Conservation (phyloP, 92 coral and sea anemone genomes). For the Parazoanthus swiftii region DNA sequence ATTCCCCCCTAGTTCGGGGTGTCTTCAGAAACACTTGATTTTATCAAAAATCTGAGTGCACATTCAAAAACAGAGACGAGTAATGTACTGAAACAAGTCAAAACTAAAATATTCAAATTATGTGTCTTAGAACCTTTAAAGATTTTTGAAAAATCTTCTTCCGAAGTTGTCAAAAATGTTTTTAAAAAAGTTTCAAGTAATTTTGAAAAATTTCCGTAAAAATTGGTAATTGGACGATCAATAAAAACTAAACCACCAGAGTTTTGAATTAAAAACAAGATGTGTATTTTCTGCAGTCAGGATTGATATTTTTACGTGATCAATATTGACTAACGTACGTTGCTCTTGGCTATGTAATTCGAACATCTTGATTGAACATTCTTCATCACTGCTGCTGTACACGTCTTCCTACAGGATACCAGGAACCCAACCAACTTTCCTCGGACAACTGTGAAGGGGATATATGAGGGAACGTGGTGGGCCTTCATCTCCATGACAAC, state of each 20-base stretch:
- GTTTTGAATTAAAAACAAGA: too few relatives aligned
- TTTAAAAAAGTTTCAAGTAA: too few relatives aligned
- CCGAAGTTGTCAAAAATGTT: neutral
- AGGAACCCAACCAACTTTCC: neutral
- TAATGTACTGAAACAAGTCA: too few relatives aligned
- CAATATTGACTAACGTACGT: neutral
- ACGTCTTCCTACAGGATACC: neutral
- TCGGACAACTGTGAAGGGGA: neutral
- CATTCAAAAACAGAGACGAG: too few relatives aligned
- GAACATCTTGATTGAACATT: neutral
- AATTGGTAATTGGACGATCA: too few relatives aligned
- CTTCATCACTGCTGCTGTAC: neutral
- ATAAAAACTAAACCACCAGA: too few relatives aligned
- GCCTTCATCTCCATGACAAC: slow-evolving; percentile 21
- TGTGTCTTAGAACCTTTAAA: too few relatives aligned
- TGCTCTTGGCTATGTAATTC: neutral
- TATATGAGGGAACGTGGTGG: slow-evolving; percentile 16
- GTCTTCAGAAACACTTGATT: too few relatives aligned
- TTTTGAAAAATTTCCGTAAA: too few relatives aligned
- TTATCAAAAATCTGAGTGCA: too few relatives aligned
- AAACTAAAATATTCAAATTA: too few relatives aligned
- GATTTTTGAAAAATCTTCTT: neutral
- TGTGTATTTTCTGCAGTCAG: neutral
- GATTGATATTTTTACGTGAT: neutral
- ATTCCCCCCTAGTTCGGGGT: too few relatives aligned